Base-by-base conservation (phyloP, 2,113 vertebrate genomes). In the Trochalopteron elliotii region DNA sequence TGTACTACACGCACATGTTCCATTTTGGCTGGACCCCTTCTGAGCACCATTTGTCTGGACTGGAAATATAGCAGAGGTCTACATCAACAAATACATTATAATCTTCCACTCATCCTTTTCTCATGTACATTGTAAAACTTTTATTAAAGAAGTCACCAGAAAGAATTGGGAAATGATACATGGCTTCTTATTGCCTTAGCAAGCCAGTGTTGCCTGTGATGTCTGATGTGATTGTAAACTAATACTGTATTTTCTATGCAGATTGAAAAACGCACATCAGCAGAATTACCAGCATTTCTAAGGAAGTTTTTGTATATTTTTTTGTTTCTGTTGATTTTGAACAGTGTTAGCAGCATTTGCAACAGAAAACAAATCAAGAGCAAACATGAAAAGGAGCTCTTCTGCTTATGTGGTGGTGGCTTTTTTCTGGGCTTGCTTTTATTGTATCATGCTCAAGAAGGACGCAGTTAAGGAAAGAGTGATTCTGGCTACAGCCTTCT, bases 1-100 rank as follows among this genome's bases (percentile, higher is more conserved):
- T 96, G 72, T 94, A 65, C 79, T 77, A 22, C 33, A 19, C 0
- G 2, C 82, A 45, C 53, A 17, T 81, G 61, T 83, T 94, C 68
- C 56, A 50, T 91, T 94, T 94, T 68, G 89, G 71, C 90, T 91
- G 77, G 83, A 87, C 47, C 45, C 71, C 76, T 83, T 92, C 83
- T 65, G 67, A 75, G 69, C 8, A 1, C 82, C 74, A n/a, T 81
- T 91, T 95, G 85, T 90, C 81, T 74, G 77, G 61, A 28, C 61
- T 60, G 78, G 44, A 89, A 85, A 49, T 1, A 5, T 5, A 74
- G 47, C 79, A 75, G 80, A 92, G 52, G 23, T 84, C 55, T 75
- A 2, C 35, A 11, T 81, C 65, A 89, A 39, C 45, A 87, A 82
- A 13, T 63, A 20, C 12, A 13, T 57, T 64, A 16, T 52, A 80